Evolutionary conservation across 2,888 invertebrate genomes (phyloP).

Genomic region (Habroteleia sp.): DNA sequence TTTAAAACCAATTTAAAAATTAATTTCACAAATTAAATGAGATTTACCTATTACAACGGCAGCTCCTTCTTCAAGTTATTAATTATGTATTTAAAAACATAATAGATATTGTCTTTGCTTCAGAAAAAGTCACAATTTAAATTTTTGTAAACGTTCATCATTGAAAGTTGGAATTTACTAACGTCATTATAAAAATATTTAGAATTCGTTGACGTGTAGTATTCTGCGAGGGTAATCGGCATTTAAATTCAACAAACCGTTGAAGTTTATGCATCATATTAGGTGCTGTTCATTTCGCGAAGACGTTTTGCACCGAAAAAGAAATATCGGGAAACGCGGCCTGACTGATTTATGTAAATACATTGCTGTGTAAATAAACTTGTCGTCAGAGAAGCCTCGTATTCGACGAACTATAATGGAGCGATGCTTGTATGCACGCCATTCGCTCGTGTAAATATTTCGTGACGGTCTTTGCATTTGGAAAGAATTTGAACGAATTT

Average conservation of each 20-base stretch:
- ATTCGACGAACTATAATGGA: slow-evolving; percentile 49
- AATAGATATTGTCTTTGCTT: too few species aligned
- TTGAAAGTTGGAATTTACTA: too few species aligned
- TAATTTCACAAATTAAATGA: too few species aligned
- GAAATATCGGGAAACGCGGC: slow-evolving; percentile 36
- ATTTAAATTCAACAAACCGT: slow-evolving; percentile 37
- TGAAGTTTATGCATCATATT: slow-evolving; percentile 47
- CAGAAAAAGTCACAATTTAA: too few species aligned
- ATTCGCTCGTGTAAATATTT: slow-evolving; percentile 55
- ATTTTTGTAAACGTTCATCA: neutral
- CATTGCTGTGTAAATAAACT: slow-evolving; percentile 57
- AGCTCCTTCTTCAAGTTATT: too few species aligned
- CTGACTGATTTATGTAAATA: slow-evolving; percentile 56
- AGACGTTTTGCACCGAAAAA: slow-evolving; percentile 24
- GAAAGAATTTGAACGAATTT: slow-evolving; percentile 56
- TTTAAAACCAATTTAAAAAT: too few species aligned
- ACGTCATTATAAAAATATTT: slow-evolving; percentile 18
- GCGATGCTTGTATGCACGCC: slow-evolving; percentile 36
- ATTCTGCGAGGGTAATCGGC: slow-evolving; percentile 22
- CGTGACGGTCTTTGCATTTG: slow-evolving; percentile 49
- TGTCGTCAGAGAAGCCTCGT: slow-evolving; percentile 38
- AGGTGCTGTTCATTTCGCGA: slow-evolving; percentile 39
- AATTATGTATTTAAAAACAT: too few species aligned
- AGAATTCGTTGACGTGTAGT: slow-evolving; percentile 13
- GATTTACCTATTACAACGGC: too few species aligned